A percentile compares a stretch with the other conserved stretches of the same genome.
Evolutionary conservation across 2,797 vertebrate species (phyloP).

Genomic region (Sternarchorhynchus goeldii): DNA sequence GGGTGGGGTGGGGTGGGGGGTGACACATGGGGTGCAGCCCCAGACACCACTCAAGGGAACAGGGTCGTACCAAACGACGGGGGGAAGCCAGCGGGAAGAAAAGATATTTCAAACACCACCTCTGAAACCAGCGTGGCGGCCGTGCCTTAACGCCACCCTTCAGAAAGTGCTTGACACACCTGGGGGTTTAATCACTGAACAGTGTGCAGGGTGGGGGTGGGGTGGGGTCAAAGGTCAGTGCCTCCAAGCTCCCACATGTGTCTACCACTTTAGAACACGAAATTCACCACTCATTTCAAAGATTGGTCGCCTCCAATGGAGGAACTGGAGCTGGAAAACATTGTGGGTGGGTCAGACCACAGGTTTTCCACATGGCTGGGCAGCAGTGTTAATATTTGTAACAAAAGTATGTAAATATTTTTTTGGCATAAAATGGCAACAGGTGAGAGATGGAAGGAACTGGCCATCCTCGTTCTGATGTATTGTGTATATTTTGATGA

Average conservation of each 20-base stretch:
- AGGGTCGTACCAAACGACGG: slow-evolving; percentile 20
- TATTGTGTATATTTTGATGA: slow-evolving; percentile 54
- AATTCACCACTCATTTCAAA: slow-evolving; percentile 54
- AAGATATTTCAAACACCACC: slow-evolving; percentile 23
- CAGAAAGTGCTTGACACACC: slow-evolving; percentile 43
- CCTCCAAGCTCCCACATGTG: slow-evolving; percentile 48
- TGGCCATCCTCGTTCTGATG: slow-evolving; percentile 31
- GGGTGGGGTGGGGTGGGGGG: slow-evolving; percentile 17
- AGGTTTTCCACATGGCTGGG: slow-evolving; percentile 48
- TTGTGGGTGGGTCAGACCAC: slow-evolving; percentile 37
- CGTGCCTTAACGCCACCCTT: slow-evolving; percentile 52
- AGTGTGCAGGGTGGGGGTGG: slow-evolving; percentile 41
- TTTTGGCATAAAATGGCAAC: slow-evolving; percentile 51
- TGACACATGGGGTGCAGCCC: slow-evolving; percentile 10
- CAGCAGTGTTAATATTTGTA: slow-evolving; percentile 68
- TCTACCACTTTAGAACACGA: slow-evolving; percentile 52
- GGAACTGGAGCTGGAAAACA: slow-evolving; percentile 42
- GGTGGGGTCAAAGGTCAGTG: slow-evolving; percentile 37
- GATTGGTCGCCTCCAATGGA: slow-evolving; percentile 59
- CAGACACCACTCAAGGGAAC: slow-evolving; percentile 29
- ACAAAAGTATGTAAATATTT: slow-evolving; percentile 57
- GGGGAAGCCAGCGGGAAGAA: slow-evolving; percentile 12
- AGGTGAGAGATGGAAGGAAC: slow-evolving; percentile 49
- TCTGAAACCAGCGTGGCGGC: slow-evolving; percentile 42
- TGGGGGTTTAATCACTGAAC: slow-evolving; percentile 43